Base-by-base conservation (phyloP, 2,113 vertebrate genomes). In the Apaloderma vittatum region DNA sequence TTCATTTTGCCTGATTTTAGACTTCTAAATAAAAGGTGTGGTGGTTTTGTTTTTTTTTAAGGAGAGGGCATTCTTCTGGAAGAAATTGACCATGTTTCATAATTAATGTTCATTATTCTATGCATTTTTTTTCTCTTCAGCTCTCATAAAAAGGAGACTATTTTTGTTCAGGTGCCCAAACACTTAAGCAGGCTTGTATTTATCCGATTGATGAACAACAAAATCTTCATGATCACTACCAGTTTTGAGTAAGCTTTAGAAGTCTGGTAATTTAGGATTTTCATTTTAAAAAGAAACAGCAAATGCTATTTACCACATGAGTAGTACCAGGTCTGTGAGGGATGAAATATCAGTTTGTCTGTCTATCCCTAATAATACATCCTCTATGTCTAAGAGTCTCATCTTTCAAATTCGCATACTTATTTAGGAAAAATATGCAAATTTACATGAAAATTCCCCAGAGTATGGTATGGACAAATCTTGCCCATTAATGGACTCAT, bases 401-500 rank as follows among this genome's bases (percentile, higher is more conserved):
- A 90, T 96, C 94, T 91, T 96, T 93, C 96, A 91, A 89, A 71
- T 94, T 95, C 6, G 0, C 91, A 94, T 83, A 67, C 78, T 62
- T 94, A 91, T 91, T 93, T 96, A 95, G 90, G 76, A 90, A 95
- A 95, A 93, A 32, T 88, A 96, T 92, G 92, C 72, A 96, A 93
- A 96, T 96, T 93, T 92, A 59, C 90, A 78, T 89, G 79, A 97
- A 95, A 91, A 94, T 93, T 96, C 96, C 87, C 94, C 78, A 68
- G 94, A 91, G 94, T 93, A 96, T 91, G 94, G 55, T 91, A 93
- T 78, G 96, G 94, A 97, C 94, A 94, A 92, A 92, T 93, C 88
- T 95, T 94, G 70, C 73, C 96, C 83, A 96, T 97, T 95, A 95
- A 96, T 96, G 96, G 86, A 80, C 90, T 93, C 89, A 75, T 96